Evolutionary conservation across 2,888 invertebrate genomes (phyloP).

Genomic region (Macaria notata): DNA sequence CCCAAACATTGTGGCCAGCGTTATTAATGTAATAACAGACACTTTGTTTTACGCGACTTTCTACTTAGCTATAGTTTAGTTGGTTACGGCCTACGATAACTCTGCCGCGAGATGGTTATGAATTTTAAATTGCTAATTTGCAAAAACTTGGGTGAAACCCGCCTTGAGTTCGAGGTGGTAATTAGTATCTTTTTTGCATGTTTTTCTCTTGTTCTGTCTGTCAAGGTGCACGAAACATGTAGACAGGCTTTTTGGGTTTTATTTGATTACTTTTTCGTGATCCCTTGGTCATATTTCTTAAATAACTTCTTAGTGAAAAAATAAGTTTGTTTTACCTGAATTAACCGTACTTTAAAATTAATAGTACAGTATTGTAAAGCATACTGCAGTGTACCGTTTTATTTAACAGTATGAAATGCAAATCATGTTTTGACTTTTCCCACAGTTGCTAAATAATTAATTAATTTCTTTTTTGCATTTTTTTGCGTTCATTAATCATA

Average conservation of each 20-base stretch:
- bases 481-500: too few species aligned
- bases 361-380: too few species aligned
- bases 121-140: slow-evolving; percentile 53
- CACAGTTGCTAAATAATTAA: too few species aligned
- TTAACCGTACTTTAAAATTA: too few species aligned
- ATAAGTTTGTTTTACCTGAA: too few species aligned
- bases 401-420: too few species aligned
- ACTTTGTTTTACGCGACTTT: slow-evolving; percentile 77
- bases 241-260: slow-evolving; percentile 8
- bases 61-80: slow-evolving; percentile 66
- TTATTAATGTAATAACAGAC: slow-evolving; percentile 81
- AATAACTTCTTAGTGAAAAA: too few species aligned
- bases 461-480: too few species aligned
- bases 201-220: slow-evolving; percentile 11
- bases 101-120: slow-evolving; percentile 38
- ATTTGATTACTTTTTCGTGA: slow-evolving; percentile 1
- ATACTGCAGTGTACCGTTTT: too few species aligned
- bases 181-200: slow-evolving; percentile 25
- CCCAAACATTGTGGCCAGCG: slow-evolving; percentile 41
- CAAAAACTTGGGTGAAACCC: slow-evolving; percentile 30
- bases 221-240: not conserved
- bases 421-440: too few species aligned
- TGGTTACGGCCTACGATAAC: slow-evolving; percentile 36
- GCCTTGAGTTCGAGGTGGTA: slow-evolving; percentile 32
- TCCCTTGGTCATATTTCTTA: too few species aligned